Base-by-base conservation (phyloP, 2,888 invertebrate species). In the Danaus chrysippus region DNA sequence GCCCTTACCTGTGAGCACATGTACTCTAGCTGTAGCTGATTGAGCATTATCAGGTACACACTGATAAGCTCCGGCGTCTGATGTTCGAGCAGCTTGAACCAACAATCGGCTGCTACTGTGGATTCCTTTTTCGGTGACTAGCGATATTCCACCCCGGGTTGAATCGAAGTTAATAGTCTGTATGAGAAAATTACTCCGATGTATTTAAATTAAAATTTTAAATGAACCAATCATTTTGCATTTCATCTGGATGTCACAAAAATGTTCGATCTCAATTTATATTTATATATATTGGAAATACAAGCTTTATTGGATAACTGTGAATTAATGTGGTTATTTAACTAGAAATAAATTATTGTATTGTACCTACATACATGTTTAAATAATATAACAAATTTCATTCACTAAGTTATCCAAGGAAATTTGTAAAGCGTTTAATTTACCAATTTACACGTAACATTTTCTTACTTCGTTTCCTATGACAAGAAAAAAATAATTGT, bases 81-180 rank as follows among this genome's bases (percentile, higher is more conserved):
- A 90, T 58, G 94, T 94, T 65, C 94, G 93, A 59, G 96, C 96
- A 70, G 96, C 94, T 82, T 96, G 96, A 69, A 96, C 96, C 66
- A 97, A 91, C 64, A 97, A 92, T 54, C 96, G 93, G 83, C 96
- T 96, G 72, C 95, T 96, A 72, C 96, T 96, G 74, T 95, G 93
- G 65, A 93, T 92, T 60, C 96, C 96, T 81, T 96, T 97, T 83
- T 96, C 96, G 52, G 96, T 96, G 71, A 97, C 95, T 75, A 97
- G 91, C 74, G 96, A 96, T 85, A 97, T 95, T 60, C 97, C 97
- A 61, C 97, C 96, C 61, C 96, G 93, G n/a, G 96, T 96, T 66
- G 97, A 96, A 86, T 97, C 96, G 84, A 96, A 97, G 92, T 96
- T 97, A 92, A 97, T 96, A 77, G 94, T 93, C 94, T 96, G 92